Evolutionary conservation across 2,888 invertebrate genomes (phyloP), one percentile per base, ranked within the genome.

Genomic region (Perithous albicinctus): DNA sequence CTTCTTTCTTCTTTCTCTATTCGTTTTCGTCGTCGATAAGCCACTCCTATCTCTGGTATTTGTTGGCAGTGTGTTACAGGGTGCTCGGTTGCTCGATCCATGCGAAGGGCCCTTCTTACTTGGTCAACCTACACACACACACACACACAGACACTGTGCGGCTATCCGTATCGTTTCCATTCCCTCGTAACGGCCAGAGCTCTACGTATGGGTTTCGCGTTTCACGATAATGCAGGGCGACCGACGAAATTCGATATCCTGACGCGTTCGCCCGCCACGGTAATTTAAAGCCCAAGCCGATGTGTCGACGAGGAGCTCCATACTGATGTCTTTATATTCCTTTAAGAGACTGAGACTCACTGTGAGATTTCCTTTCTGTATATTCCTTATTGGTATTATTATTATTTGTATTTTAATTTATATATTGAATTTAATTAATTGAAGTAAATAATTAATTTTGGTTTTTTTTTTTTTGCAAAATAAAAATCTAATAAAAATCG

Each of bases 211-310:
- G 51, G 54, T 70, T 70, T 78, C 63, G 54, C 32, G 26, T 63
- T 78, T 72, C 72, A 72, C 63, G 70, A 78, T 78, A 72, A 78
- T 63, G 70, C 54, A 46, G 48, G 10, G 41, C 64, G 78, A 78
- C 70, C 78, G 54, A 63, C 35, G 78, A 78, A 78, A 78, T 78
- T 78, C 72, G 70, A 78, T 78, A 78, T 75, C 41, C 61, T 18
- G 51, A 26, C 38, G 41, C 43, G 70, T 18, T 59, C 56, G 56
- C 18, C 56, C 41, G 48, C 51, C 61, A 8, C 67, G 35, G 51
- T 59, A 54, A 66, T 56, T 41, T 51, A 20, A 29, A 32, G 43
- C 59, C 54, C 51, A 5, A 26, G 56, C 32, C 29, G 15, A 6
- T 56, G 29, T 29, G 32, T 56, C n/a, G 32, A 56, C 56, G n/a